A percentile compares a stretch with the other conserved stretches of the same genome.
These are phyloP conservation scores for Lasioglossum morio DNA, from an alignment of 2,888 invertebrate genomes.

Conservation along the genomic window DNA sequence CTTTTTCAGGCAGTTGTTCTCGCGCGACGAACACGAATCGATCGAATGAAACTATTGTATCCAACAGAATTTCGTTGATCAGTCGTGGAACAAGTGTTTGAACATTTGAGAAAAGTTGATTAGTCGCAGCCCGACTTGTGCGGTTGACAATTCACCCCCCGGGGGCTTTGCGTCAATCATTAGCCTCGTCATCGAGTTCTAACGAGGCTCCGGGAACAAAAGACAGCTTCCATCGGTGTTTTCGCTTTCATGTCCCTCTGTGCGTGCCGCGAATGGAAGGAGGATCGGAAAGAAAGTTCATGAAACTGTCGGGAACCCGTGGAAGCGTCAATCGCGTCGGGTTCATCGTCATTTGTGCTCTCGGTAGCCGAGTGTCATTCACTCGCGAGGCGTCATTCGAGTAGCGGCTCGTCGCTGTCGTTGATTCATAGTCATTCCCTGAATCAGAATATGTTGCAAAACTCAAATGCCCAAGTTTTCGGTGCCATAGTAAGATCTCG, in stretches of 20 bases:
- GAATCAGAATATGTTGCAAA: slow-evolving; percentile 15
- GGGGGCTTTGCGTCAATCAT: not conserved
- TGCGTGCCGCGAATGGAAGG: slow-evolving; percentile 22
- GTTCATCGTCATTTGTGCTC: slow-evolving; percentile 41
- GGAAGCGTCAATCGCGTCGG: slow-evolving; percentile 4
- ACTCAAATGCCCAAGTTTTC: too few species aligned
- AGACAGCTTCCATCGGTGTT: slow-evolving; percentile 27
- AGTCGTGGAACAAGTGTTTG: not conserved
- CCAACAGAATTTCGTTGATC: not conserved
- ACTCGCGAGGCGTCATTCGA: not conserved
- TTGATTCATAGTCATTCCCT: slow-evolving; percentile 17
- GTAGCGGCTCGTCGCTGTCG: not conserved
- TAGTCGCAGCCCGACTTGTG: not conserved
- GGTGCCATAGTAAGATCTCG: too few species aligned
- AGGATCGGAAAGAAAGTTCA: slow-evolving; percentile 38
- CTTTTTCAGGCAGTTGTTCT: too few species aligned
- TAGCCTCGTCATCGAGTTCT: slow-evolving; percentile 34
- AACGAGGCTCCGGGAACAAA: slow-evolving; percentile 47
- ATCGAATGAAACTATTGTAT: too few species aligned
- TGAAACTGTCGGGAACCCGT: slow-evolving; percentile 33
- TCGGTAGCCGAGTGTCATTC: slow-evolving; percentile 26
- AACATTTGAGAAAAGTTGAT: not conserved
- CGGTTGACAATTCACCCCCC: not conserved
- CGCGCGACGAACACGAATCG: too few species aligned
- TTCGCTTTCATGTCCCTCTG: slow-evolving; percentile 43